A percentile compares a stretch with the other conserved stretches of the same genome.
These are phyloP conservation scores for Pseudococcus jackbeardsleyi DNA, from an alignment of 2,888 invertebrate species.

Conservation along the genomic window DNA sequence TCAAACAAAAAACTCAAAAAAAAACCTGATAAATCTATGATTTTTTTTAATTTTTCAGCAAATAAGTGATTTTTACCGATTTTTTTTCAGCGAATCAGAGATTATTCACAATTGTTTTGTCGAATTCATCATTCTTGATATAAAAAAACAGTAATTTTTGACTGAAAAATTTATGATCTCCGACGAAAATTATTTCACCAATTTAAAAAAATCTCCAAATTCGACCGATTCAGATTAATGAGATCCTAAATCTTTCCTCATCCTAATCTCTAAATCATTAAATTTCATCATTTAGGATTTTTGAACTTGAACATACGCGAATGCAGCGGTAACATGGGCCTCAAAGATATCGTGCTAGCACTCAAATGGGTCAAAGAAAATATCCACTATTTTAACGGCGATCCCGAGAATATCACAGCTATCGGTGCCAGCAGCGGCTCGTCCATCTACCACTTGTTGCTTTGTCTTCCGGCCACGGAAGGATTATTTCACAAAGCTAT, in stretches of 20 bases:
- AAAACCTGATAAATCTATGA: no score
- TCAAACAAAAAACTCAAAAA: no score
- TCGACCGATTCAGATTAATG: no score
- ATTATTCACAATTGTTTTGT: no score
- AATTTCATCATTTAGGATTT: not conserved
- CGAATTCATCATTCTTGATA: no score
- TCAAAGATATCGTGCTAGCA: conserved; percentile 38
- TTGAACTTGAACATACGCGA: conserved; percentile 14
- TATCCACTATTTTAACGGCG: conserved; percentile 25
- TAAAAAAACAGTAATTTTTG: no score
- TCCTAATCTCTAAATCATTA: not conserved
- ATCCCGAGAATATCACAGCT: conserved; percentile 20
- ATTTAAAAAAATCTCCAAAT: no score
- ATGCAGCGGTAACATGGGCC: conserved; percentile 15
- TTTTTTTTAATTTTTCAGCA: not conserved
- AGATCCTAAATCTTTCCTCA: not conserved
- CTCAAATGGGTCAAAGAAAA: conserved; percentile 51
- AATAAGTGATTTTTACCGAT: no score
- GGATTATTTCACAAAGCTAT: conserved; percentile 48
- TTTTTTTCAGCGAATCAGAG: no score
- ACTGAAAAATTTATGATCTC: no score
- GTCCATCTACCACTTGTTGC: not conserved
- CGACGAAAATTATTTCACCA: no score
- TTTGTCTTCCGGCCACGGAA: not conserved
- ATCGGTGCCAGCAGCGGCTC: conserved; percentile 9